Conservation (phyloP, 1,140 invertebrate species). For the Drosophila sulfurigaster region DNA sequence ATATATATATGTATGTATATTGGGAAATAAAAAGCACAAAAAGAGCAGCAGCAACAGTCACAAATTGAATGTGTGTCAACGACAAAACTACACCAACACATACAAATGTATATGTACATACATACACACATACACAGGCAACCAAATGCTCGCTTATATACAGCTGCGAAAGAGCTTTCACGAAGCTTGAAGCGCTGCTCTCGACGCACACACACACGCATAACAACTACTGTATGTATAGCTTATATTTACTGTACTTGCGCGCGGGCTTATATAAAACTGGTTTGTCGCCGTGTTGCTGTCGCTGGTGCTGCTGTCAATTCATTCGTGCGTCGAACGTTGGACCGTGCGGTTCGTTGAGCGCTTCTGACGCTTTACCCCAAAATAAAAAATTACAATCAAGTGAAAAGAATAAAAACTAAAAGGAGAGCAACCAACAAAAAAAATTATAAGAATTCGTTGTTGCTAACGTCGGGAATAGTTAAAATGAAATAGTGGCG, state of each 20-base stretch:
- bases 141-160: conserved; percentile 48
- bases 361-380: conserved; percentile 54
- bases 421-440: conserved; percentile 61
- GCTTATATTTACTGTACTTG: conserved; percentile 70
- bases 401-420: conserved; percentile 55
- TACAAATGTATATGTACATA: neutral
- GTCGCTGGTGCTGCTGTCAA: conserved; percentile 53
- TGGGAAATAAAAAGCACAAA: conserved; percentile 51
- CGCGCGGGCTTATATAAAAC: conserved; percentile 63
- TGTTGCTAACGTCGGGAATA: conserved; percentile 83
- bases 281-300: conserved; percentile 63
- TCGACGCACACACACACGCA: conserved; percentile 27
- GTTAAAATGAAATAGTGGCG: conserved; percentile 59
- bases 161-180: conserved; percentile 63
- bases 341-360: conserved; percentile 65
- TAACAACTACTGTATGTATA: conserved; percentile 32
- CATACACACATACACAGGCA: neutral
- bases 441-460: conserved; percentile 39
- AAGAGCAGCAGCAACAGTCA: conserved; percentile 58
- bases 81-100: conserved; percentile 67
- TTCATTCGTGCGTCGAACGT: conserved; percentile 71
- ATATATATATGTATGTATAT: conserved; percentile 1
- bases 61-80: conserved; percentile 78
- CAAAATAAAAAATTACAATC: conserved; percentile 17
- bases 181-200: conserved; percentile 36